Base-by-base conservation (phyloP, 2,113 vertebrate genomes). In the Spermophilus dauricus region DNA sequence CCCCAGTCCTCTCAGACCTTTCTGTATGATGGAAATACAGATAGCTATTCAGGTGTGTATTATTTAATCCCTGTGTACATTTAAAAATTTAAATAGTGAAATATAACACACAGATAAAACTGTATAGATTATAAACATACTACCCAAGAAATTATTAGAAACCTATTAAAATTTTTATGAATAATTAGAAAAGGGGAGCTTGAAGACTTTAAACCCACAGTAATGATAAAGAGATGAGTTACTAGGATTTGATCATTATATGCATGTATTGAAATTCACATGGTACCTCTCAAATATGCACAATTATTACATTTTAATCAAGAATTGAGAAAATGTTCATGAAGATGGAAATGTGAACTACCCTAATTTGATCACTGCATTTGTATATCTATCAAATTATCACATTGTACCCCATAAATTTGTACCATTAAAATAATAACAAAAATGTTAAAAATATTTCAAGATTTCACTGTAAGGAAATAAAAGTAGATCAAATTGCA, bases 361-460 rank as follows among this genome's bases (percentile, higher is more conserved):
- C 56, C 20, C 4, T 58, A 58, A 58, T 58, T 18, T 58, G 18
- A 78, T 24, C n/a, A 11, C 34, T n/a, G 51, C 5, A 56, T 80
- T 34, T 56, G 32, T 10, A 53, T 51, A 53, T 22, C 4, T 53
- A n/a, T 53, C 77, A 53, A 22, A 80, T 53, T 80, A 80, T 78
- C 14, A 32, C 32, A 80, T 12, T 34, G 3, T 34, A 78, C 30
- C 9, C 17, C 32, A 53, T 22, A 78, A 78, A 78, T 53, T 22
- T 12, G 34, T n/a, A 53, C 48, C 17, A 51, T 24, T 80, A 80
- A 56, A 56, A 80, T 56, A 24, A n/a, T 5, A 34, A 53, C 20
- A 53, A 80, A 45, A n/a, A 56, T 72, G 61, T 89, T 85, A 58
- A 84, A 92, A 97, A 90, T 45, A 81, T 8, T 58, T 30, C 12